Percentiles rank a stretch among this genome's conserved stretches.
Conservation (phyloP, 64 coral and sea anemone genomes). For the Anthopleura sola region DNA sequence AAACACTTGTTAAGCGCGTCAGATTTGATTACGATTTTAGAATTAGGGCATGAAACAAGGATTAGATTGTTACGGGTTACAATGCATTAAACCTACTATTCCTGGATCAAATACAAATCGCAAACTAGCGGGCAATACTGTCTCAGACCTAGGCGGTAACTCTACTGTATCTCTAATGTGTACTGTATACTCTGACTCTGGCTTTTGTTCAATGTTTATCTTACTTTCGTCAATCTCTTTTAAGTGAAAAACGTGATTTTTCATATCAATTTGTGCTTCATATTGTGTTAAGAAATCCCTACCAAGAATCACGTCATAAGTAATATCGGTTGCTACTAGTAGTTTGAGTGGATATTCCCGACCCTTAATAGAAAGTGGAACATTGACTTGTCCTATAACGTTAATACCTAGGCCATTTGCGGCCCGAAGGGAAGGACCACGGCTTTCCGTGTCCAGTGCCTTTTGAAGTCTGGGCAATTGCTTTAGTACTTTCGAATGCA, state of each 20-base stretch:
- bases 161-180: background rate
- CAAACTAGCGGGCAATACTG: background rate
- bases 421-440: background rate
- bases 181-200: background rate
- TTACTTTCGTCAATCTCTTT: too few species aligned
- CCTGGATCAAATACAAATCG: background rate
- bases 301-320: conserved; percentile 40
- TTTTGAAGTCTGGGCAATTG: background rate
- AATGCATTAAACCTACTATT: background rate
- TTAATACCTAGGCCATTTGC: conserved; percentile 26
- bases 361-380: conserved; percentile 15
- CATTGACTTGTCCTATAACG: conserved; percentile 3
- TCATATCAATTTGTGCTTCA: conserved; percentile 14
- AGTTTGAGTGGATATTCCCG: conserved; percentile 2
- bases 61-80: too few species aligned
- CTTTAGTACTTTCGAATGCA: background rate
- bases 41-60: too few species aligned
- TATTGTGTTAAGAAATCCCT: conserved; percentile 28
- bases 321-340: conserved; percentile 11
- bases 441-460: background rate
- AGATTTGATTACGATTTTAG: too few species aligned
- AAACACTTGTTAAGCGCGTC: too few species aligned
- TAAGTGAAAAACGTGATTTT: background rate
- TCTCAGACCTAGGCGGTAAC: background rate
- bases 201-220: too few species aligned